These are phyloP conservation scores for Drosophila testacea DNA, from an alignment of 2,888 invertebrate species.

Conservation along the genomic window DNA sequence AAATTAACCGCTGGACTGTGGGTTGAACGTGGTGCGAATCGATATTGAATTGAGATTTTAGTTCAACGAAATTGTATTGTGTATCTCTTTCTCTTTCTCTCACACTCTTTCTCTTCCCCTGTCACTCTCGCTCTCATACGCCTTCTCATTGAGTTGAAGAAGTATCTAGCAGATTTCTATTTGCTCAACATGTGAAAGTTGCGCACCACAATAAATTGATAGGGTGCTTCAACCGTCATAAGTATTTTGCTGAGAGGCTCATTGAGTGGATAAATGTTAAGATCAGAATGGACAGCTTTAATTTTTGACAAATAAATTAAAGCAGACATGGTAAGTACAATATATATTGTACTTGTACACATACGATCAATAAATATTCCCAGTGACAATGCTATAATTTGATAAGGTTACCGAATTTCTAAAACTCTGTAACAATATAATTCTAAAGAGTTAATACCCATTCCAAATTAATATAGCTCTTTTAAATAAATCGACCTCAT, in stretches of 20 bases:
- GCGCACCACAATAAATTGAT: constrained; percentile 31
- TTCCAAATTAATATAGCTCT: no score
- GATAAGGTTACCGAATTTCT: no score
- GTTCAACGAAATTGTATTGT: constrained; percentile 12
- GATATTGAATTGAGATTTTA: constrained; percentile 47
- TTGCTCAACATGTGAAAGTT: constrained; percentile 54
- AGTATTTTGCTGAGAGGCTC: constrained; percentile 12
- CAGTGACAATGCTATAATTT: background rate
- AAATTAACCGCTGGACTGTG: constrained; percentile 45
- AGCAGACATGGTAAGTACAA: background rate
- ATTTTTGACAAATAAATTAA: constrained; percentile 8
- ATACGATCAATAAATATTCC: background rate
- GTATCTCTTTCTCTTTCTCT: no score
- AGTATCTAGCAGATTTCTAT: constrained; percentile 49
- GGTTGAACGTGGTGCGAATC: constrained; percentile 39
- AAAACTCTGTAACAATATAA: no score
- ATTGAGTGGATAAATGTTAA: constrained; percentile 18
- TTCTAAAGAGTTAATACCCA: no score
- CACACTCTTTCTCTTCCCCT: background rate
- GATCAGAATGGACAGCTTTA: background rate
- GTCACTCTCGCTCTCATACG: background rate
- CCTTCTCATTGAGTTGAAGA: constrained; percentile 1
- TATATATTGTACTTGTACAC: background rate
- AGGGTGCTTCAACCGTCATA: constrained; percentile 35
- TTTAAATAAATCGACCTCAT: no score